phyloP scores from a whole-genome alignment of 2,888 invertebrate species.

The Amphiduros pacificus region DNA sequence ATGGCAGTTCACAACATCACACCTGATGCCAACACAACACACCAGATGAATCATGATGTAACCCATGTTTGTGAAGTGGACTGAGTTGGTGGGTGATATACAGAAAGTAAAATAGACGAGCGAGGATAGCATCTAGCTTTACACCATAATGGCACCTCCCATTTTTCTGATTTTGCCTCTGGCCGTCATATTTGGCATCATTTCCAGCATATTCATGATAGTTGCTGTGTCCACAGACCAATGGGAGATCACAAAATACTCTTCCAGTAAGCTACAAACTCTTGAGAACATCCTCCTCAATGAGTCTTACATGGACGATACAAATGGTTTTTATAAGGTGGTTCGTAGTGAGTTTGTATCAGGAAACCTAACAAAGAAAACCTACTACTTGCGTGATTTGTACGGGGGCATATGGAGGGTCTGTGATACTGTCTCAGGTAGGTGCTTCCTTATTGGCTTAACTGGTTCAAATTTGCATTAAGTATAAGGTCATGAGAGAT shows the following conservation, averaged over 20 bases:
- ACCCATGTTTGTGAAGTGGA: no score
- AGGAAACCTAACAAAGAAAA: neutral
- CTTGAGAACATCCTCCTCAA: neutral
- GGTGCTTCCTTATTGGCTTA: no score
- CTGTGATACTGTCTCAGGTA: neutral
- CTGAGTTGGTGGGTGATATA: no score
- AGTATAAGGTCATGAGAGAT: no score
- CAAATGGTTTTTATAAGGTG: neutral
- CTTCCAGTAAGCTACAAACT: neutral
- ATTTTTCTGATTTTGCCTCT: no score
- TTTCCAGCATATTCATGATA: slow-evolving; percentile 18
- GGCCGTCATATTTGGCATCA: neutral
- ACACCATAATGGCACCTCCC: no score
- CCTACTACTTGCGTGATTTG: neutral
- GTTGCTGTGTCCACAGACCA: slow-evolving; percentile 25
- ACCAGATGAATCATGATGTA: no score
- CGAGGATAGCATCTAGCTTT: no score
- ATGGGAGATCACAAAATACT: slow-evolving; percentile 20
- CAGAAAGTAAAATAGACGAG: no score
- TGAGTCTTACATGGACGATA: neutral
- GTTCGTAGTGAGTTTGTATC: neutral
- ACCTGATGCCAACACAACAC: no score
- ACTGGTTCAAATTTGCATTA: no score
- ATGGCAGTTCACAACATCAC: no score
- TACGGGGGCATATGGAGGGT: neutral